Conservation (phyloP, 2,888 invertebrate species). For the Tyria jacobaeae region DNA sequence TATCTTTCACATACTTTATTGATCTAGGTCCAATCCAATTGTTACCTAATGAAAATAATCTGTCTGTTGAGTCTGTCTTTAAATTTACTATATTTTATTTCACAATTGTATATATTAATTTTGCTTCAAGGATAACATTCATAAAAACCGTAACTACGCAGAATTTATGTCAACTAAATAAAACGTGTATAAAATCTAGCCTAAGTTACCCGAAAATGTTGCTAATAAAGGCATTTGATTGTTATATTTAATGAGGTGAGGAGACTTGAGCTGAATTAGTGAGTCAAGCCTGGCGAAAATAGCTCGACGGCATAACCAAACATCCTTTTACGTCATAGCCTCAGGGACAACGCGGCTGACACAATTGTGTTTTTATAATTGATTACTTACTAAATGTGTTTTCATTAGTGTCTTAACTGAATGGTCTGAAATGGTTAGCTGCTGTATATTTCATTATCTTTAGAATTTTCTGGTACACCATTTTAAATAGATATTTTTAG, state of each 20-base stretch:
- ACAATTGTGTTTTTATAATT: slow-evolving; percentile 27
- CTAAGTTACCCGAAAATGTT: neutral
- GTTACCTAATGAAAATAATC: no score
- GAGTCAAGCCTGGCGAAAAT: slow-evolving; percentile 55
- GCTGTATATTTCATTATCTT: no score
- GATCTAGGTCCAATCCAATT: no score
- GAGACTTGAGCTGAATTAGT: slow-evolving; percentile 51
- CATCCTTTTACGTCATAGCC: slow-evolving; percentile 67
- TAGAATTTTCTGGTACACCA: no score
- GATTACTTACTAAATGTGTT: slow-evolving; percentile 34
- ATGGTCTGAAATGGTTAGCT: no score
- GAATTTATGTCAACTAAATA: slow-evolving; percentile 3
- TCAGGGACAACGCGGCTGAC: slow-evolving; percentile 39
- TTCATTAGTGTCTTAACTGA: neutral
- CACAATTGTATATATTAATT: no score
- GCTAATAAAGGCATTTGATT: slow-evolving; percentile 1
- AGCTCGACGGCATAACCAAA: slow-evolving; percentile 54
- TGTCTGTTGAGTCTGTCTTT: no score
- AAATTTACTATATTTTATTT: no score
- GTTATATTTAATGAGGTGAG: slow-evolving; percentile 35
- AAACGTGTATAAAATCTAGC: neutral
- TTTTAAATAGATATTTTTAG: no score
- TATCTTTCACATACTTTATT: no score
- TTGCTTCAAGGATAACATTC: no score
- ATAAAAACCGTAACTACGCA: neutral